Percentiles rank a stretch among this genome's conserved stretches.
Conservation (phyloP, 2,888 invertebrate genomes). For the Deilephila porcellus region DNA sequence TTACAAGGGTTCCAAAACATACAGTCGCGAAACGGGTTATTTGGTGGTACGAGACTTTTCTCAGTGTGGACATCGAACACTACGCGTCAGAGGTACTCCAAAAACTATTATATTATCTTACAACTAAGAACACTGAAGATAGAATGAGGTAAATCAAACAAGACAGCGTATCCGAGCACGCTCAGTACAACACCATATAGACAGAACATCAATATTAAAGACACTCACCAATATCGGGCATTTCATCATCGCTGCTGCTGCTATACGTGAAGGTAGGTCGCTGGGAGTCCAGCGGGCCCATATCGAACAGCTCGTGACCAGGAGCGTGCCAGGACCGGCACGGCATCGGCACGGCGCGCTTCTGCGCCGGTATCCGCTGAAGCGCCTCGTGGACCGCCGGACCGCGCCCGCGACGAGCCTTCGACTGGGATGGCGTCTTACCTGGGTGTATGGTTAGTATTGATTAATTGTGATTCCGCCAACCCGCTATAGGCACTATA, state of each 20-base stretch:
- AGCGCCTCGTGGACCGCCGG: constrained; percentile 84
- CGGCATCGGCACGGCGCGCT: constrained; percentile 62
- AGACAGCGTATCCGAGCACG: too few relatives aligned
- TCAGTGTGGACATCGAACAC: too few relatives aligned
- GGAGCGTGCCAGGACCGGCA: constrained; percentile 80
- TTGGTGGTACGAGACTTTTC: too few relatives aligned
- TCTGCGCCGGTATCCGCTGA: constrained; percentile 82
- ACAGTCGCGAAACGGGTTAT: too few relatives aligned
- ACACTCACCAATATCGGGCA: constrained; percentile 73
- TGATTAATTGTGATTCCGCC: not conserved
- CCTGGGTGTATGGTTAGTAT: constrained; percentile 40
- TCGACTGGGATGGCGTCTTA: constrained; percentile 60
- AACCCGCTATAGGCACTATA: too few relatives aligned
- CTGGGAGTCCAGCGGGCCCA: constrained; percentile 69
- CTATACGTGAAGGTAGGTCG: constrained; percentile 64
- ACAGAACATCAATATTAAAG: not conserved
- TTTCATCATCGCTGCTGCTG: constrained; percentile 77
- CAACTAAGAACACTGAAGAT: too few relatives aligned
- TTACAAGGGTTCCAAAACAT: too few relatives aligned
- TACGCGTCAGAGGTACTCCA: too few relatives aligned
- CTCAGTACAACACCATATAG: too few relatives aligned
- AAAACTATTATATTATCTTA: too few relatives aligned
- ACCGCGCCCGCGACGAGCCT: constrained; percentile 72
- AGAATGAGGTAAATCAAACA: too few relatives aligned
- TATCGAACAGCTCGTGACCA: constrained; percentile 75